Conservation (phyloP, 64 coral and sea anemone genomes). For the Porites australiensis region DNA sequence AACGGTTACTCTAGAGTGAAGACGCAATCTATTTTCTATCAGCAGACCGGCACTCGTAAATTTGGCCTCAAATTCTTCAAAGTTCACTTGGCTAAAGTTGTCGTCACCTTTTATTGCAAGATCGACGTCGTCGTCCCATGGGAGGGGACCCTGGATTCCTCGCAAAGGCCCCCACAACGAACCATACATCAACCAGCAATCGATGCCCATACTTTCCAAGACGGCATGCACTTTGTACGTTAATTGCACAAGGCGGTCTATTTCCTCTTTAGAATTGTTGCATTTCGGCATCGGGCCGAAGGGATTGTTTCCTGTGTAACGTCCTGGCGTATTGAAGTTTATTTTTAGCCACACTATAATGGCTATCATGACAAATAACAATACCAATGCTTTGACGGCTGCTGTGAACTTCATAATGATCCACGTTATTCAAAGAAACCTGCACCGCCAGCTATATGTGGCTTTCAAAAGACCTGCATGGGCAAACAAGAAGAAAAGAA, state of each 20-base stretch:
- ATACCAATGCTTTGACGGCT: too few relatives aligned
- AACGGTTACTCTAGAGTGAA: constrained; percentile 23
- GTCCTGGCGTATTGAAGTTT: constrained; percentile 12
- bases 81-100: constrained; percentile 5
- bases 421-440: too few relatives aligned
- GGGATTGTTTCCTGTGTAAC: constrained; percentile 32
- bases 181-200: constrained; percentile 74
- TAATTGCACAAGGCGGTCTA: constrained; percentile 29
- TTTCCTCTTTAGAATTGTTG: constrained; percentile 59
- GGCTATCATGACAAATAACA: too few relatives aligned
- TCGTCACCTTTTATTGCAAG: constrained; percentile 50
- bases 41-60: constrained; percentile 22
- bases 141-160: constrained; percentile 38
- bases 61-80: constrained; percentile 25
- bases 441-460: too few relatives aligned
- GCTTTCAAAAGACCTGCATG: too few relatives aligned
- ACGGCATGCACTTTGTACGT: constrained; percentile 54
- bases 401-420: too few relatives aligned
- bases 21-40: constrained; percentile 30
- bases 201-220: constrained; percentile 40
- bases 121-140: constrained; percentile 75
- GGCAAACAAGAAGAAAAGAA: too few relatives aligned
- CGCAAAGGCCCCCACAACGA: constrained; percentile 59
- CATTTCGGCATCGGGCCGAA: constrained; percentile 36
- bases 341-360: background rate